Evolutionary conservation across 2,888 invertebrate genomes (phyloP).

Genomic region (Zygogramma bicolorata): DNA sequence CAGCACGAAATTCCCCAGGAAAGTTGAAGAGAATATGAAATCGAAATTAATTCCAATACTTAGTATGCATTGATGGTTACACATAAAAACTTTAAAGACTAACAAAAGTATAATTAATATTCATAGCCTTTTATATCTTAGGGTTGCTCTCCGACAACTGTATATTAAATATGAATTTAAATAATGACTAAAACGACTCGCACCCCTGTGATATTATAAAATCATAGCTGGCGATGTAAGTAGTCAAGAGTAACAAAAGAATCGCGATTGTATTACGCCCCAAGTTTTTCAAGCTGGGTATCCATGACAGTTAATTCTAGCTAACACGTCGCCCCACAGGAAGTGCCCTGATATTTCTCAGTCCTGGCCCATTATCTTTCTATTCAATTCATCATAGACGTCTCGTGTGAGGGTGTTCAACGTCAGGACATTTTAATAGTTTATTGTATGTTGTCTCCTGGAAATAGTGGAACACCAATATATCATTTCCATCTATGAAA

Average conservation of each 20-base stretch:
- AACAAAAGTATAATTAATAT: slow-evolving; percentile 61
- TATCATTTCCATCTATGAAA: no score
- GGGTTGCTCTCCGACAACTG: slow-evolving; percentile 50
- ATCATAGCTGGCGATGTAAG: slow-evolving; percentile 60
- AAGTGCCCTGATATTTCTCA: slow-evolving; percentile 62
- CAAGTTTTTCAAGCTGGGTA: slow-evolving; percentile 61
- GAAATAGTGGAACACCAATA: no score
- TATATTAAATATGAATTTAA: slow-evolving; percentile 65
- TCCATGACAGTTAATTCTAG: slow-evolving; percentile 65
- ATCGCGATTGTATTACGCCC: slow-evolving; percentile 58
- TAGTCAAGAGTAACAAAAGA: slow-evolving; percentile 60
- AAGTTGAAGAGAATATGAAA: not conserved
- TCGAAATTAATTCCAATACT: slow-evolving; percentile 38
- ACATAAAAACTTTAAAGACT: slow-evolving; percentile 47
- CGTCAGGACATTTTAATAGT: slow-evolving; percentile 45
- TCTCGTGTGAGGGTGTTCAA: slow-evolving; percentile 63
- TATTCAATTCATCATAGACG: slow-evolving; percentile 65
- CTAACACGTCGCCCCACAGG: slow-evolving; percentile 56
- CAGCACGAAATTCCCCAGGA: not conserved
- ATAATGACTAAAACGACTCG: slow-evolving; percentile 58
- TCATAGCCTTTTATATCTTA: slow-evolving; percentile 54
- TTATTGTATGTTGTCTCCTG: not conserved
- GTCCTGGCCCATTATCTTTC: slow-evolving; percentile 63
- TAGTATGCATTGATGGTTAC: slow-evolving; percentile 43
- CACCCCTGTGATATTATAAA: slow-evolving; percentile 58